phyloP scores from a whole-genome alignment of 2,888 invertebrate species.

The Hymenopus coronatus region DNA sequence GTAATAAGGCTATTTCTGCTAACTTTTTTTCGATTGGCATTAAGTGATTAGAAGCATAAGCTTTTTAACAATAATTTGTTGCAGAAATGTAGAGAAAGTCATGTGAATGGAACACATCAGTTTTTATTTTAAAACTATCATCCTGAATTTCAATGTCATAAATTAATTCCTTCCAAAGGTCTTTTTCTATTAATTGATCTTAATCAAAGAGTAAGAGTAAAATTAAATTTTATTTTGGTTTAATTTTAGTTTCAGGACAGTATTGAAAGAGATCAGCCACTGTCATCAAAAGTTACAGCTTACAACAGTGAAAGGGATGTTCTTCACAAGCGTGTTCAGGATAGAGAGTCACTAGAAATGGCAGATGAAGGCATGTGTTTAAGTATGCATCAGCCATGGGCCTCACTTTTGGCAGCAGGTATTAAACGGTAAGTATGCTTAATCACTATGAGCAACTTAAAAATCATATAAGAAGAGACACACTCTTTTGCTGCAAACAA shows the following conservation, averaged over 20 bases:
- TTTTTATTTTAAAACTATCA: too few relatives aligned
- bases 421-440: conserved; percentile 69
- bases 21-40: too few relatives aligned
- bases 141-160: neutral
- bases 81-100: too few relatives aligned
- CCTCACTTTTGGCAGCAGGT: conserved; percentile 85
- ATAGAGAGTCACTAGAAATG: conserved; percentile 76
- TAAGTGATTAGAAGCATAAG: too few relatives aligned
- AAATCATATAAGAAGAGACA: too few relatives aligned
- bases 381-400: conserved; percentile 96
- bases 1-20: too few relatives aligned
- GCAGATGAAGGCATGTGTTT: conserved; percentile 83
- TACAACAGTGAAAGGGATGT: conserved; percentile 33
- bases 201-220: neutral
- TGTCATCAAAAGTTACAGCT: conserved; percentile 34
- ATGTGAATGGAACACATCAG: too few relatives aligned
- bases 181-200: neutral
- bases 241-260: conserved; percentile 43
- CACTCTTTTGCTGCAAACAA: too few relatives aligned
- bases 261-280: conserved; percentile 37
- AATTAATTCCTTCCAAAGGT: too few relatives aligned
- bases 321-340: conserved; percentile 58
- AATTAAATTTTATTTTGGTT: conserved; percentile 19
- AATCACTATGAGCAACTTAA: too few relatives aligned
- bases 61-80: too few relatives aligned